A percentile compares a stretch with the other conserved stretches of the same genome.
phyloP scores from a whole-genome alignment of 2,113 vertebrate species.

The Phaethornis superciliosus region DNA sequence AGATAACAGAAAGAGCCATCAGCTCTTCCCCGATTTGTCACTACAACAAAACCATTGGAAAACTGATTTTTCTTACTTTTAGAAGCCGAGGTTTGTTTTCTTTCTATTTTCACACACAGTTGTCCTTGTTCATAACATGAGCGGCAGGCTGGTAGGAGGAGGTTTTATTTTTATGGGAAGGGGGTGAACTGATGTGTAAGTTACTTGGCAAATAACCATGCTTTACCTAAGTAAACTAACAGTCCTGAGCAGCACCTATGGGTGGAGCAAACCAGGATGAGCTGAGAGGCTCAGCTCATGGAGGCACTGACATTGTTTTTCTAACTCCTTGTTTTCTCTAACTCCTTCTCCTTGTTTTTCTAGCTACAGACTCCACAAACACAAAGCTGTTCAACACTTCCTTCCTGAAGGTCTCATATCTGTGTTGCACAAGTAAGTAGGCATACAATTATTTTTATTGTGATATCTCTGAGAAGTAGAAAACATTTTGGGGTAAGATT shows the following conservation, averaged over 20 bases:
- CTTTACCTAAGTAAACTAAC: background rate
- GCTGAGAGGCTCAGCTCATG: background rate
- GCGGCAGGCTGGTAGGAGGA: background rate
- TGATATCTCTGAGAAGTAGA: background rate
- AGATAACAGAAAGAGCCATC: background rate
- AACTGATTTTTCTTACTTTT: background rate
- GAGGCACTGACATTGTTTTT: background rate
- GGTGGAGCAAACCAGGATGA: background rate
- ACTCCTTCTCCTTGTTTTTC: background rate
- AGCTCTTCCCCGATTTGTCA: background rate
- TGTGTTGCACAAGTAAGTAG: background rate
- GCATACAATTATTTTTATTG: background rate
- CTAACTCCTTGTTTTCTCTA: no score
- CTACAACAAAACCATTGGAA: background rate
- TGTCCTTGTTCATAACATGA: background rate
- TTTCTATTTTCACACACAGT: background rate
- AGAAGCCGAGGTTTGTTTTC: background rate
- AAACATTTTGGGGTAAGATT: background rate
- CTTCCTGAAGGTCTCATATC: background rate
- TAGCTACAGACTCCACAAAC: no score
- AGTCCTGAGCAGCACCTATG: background rate
- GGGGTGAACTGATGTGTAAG: background rate
- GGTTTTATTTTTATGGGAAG: background rate
- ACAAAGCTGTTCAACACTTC: background rate
- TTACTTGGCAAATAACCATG: background rate